phyloP scores from a whole-genome alignment of 2,888 invertebrate genomes.

The Cheilosia soror region DNA sequence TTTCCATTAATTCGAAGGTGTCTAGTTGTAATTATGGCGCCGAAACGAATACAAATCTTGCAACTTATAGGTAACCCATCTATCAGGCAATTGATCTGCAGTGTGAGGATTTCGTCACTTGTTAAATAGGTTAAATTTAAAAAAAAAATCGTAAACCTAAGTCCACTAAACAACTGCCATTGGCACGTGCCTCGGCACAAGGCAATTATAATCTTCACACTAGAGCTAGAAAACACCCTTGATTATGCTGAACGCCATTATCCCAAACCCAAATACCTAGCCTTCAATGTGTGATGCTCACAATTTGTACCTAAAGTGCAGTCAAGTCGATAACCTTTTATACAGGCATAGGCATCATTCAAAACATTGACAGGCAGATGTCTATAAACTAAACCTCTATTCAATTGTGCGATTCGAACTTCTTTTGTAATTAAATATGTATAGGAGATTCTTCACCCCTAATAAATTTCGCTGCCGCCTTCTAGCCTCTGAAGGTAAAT shows the following conservation, averaged over 20 bases:
- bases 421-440: constrained; percentile 70
- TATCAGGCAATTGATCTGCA: too few species aligned
- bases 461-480: constrained; percentile 44
- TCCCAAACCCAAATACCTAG: not conserved
- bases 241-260: not conserved
- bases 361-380: constrained; percentile 14
- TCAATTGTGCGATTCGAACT: constrained; percentile 25
- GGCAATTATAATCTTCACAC: not conserved
- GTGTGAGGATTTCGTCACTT: too few species aligned
- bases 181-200: too few species aligned
- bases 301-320: constrained; percentile 1
- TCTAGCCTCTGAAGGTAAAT: constrained; percentile 44
- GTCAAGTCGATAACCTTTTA: constrained; percentile 16
- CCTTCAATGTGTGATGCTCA: not conserved
- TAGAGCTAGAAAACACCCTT: not conserved
- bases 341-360: constrained; percentile 2
- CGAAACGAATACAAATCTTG: too few species aligned
- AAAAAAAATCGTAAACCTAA: too few species aligned
- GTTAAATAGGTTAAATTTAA: too few species aligned
- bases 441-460: constrained; percentile 57
- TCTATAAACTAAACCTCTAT: constrained; percentile 38
- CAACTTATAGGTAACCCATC: too few species aligned
- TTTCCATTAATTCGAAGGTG: too few species aligned
- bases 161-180: too few species aligned
- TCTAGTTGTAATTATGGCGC: too few species aligned